Evolutionary conservation across 1,140 invertebrate species (phyloP).

Genomic region (Listronotus oregonensis): DNA sequence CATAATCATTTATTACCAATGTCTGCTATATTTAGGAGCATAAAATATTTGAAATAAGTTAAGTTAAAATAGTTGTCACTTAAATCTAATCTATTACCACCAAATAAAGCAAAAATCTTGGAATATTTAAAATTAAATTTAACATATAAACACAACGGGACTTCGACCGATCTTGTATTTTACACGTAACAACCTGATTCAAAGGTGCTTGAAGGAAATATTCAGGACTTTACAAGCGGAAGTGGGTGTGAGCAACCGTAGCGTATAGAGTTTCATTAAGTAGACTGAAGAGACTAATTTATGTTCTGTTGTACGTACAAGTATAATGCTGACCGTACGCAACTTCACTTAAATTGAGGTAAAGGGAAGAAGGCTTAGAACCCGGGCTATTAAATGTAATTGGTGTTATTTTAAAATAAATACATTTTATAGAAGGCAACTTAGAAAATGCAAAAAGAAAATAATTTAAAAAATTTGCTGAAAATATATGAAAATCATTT

Average conservation of each 20-base stretch:
- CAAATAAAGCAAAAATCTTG: too few relatives aligned
- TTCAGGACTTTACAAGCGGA: conserved; percentile 18
- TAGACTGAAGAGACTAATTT: conserved; percentile 34
- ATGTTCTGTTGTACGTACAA: conserved; percentile 23
- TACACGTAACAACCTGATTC: conserved; percentile 19
- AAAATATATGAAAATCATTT: too few relatives aligned
- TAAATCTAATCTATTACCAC: too few relatives aligned
- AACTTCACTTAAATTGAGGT: conserved; percentile 18
- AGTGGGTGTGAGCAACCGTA: conserved; percentile 17
- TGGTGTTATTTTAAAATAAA: conserved; percentile 20
- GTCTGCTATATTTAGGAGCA: too few relatives aligned
- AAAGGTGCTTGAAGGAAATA: conserved; percentile 17
- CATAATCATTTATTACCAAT: too few relatives aligned
- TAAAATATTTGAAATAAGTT: too few relatives aligned
- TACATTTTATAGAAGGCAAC: too few relatives aligned
- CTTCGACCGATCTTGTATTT: background rate
- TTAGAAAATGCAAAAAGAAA: too few relatives aligned
- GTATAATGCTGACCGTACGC: conserved; percentile 9
- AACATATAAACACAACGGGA: too few relatives aligned
- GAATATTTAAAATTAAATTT: too few relatives aligned
- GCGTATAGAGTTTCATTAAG: conserved; percentile 32
- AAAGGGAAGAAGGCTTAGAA: conserved; percentile 3
- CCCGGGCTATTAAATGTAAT: conserved; percentile 24
- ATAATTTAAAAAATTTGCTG: too few relatives aligned
- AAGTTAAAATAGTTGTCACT: too few relatives aligned